Evolutionary conservation across 2,888 invertebrate species (phyloP), one percentile per base, ranked within the genome.

Genomic region (Brachyopa scutellaris): DNA sequence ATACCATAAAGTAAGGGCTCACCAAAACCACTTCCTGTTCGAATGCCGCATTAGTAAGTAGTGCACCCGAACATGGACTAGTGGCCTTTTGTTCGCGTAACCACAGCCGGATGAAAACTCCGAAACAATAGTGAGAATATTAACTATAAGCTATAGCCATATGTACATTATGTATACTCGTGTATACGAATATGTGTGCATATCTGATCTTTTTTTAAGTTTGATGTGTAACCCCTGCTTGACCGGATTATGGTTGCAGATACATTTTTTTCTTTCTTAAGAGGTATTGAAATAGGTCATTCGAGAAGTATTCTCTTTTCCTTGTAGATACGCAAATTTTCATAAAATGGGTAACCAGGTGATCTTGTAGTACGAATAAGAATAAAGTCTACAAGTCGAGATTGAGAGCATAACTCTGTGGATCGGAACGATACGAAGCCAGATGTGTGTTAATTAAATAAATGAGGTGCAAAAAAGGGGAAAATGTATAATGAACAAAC

Each of bases 11-110:
- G 57, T 29, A 59, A 66, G 55, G 72, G 66, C 51, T 73, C 61
- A 67, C 59, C 59, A 73, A 79, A 79, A 53, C 73, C 79, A 79
- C 79, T 79, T 79, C 79, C 79, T 79, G 79, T 42, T 42, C 40
- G 23, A 59, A 70, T 47, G 55, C 38, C 33, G 51, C 49, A 51
- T 74, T n/a, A n/a, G n/a, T 55, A 67, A 67, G 40, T 64, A 72
- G 64, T 72, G 64, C 67, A 59, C 76, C 59, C 51, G 53, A 53
- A 66, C 64, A 59, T 67, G 67, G 66, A 49, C 57, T 67, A 33
- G 51, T 66, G 78, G 64, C 33, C 57, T 72, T 70, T 72, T 26
- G 53, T 77, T 47, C 19, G 6, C 23, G 36, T 40, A 49, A 59
- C 49, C 73, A 49, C 51, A 47, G 26, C 45, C 42, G 47, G 57